phyloP scores from a whole-genome alignment of 2,113 vertebrate species.

The Colinus virginianus region DNA sequence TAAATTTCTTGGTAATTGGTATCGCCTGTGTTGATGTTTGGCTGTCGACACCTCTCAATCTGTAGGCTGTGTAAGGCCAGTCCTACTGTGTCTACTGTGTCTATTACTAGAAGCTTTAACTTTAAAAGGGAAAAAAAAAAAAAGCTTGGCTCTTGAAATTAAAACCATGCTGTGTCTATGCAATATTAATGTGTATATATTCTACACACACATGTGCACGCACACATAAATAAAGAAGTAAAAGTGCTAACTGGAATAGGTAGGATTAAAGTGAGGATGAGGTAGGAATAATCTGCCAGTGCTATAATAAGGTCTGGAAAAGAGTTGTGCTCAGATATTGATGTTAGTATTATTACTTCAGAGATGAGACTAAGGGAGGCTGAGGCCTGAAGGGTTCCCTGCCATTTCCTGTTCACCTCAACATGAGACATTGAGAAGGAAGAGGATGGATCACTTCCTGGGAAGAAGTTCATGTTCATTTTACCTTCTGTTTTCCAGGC shows the following conservation, averaged over 20 bases:
- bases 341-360: not conserved
- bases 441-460: not conserved
- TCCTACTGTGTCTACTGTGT: not conserved
- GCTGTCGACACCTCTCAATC: not conserved
- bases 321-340: not conserved
- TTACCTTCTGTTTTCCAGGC: not conserved
- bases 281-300: not conserved
- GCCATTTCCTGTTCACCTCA: not conserved
- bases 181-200: not conserved
- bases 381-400: not conserved
- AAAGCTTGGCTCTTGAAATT: not conserved
- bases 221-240: not conserved
- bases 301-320: not conserved
- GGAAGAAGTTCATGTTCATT: not conserved
- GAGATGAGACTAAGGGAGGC: not conserved
- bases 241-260: not conserved
- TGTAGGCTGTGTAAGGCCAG: not conserved
- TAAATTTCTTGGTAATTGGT: not conserved
- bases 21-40: not conserved
- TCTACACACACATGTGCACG: not conserved
- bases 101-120: not conserved
- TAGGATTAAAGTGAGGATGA: not conserved
- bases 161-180: not conserved
- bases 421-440: not conserved
- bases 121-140: not conserved